phyloP scores from a whole-genome alignment of 2,888 invertebrate species.

The Criorhina ranunculi region DNA sequence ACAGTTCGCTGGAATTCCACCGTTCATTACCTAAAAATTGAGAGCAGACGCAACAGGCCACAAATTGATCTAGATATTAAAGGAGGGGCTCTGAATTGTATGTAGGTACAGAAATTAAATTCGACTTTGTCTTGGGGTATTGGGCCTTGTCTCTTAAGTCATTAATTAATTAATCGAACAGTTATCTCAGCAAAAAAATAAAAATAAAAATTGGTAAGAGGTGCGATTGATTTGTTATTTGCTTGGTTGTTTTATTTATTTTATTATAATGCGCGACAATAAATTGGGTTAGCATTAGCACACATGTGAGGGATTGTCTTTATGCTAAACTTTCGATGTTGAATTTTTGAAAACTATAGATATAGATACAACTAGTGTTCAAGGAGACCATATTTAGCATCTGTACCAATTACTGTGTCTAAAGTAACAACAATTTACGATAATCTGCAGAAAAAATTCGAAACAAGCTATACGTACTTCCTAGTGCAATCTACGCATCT shows the following conservation, averaged over 20 bases:
- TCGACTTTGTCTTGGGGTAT: not conserved
- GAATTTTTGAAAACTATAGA: too few species aligned
- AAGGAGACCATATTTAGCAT: too few species aligned
- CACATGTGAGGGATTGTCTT: not conserved
- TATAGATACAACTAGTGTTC: too few species aligned
- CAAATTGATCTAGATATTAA: constrained; percentile 31
- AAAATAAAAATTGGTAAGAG: not conserved
- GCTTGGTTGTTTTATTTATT: not conserved
- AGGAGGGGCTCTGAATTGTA: constrained; percentile 17
- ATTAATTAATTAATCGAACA: too few species aligned
- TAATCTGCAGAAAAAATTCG: too few species aligned
- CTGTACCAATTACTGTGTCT: too few species aligned
- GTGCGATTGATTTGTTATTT: constrained; percentile 19
- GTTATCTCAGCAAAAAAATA: too few species aligned
- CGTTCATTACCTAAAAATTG: constrained; percentile 19
- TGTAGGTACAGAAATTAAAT: not conserved
- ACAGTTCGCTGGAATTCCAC: constrained; percentile 9
- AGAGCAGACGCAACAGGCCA: constrained; percentile 13
- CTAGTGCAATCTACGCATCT: too few species aligned
- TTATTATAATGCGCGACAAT: constrained; percentile 17
- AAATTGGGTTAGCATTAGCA: constrained; percentile 1
- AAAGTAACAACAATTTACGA: too few species aligned
- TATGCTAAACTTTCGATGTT: constrained; percentile 11
- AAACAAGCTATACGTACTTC: too few species aligned
- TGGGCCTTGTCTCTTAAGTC: not conserved